Conservation (phyloP, 2,888 invertebrate species). For the Chouioia cunea region DNA sequence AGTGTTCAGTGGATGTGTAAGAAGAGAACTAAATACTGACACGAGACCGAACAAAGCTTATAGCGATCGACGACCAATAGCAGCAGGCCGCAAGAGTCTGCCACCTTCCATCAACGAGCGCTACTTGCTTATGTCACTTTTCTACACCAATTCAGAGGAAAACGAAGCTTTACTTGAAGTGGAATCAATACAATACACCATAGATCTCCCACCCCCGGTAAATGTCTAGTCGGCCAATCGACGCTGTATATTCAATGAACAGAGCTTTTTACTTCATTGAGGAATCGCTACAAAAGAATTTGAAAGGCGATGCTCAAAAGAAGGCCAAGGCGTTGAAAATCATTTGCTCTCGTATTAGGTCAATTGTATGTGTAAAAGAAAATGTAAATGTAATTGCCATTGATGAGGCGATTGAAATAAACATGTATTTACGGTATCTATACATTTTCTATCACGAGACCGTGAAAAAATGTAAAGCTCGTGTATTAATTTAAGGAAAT, state of each 20-base stretch:
- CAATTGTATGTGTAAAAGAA: constrained; percentile 1
- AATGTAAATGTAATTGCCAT: too few species aligned
- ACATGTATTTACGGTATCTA: too few species aligned
- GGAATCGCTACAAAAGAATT: constrained; percentile 26
- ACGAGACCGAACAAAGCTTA: constrained; percentile 57
- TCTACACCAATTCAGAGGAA: background rate
- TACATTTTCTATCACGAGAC: too few species aligned
- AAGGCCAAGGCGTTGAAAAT: constrained; percentile 37
- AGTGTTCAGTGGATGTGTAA: constrained; percentile 62
- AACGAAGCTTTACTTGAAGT: constrained; percentile 10
- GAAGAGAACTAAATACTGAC: constrained; percentile 62
- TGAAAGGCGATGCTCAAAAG: constrained; percentile 42
- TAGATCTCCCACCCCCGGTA: background rate
- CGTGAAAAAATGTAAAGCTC: too few species aligned
- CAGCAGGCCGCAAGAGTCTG: constrained; percentile 48
- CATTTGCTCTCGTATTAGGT: constrained; percentile 15
- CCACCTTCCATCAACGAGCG: constrained; percentile 50
- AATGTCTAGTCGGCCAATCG: background rate
- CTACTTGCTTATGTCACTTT: constrained; percentile 50
- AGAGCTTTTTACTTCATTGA: constrained; percentile 2
- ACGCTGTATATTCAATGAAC: too few species aligned
- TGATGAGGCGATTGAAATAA: too few species aligned
- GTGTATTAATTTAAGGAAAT: too few species aligned
- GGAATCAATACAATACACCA: constrained; percentile 26
- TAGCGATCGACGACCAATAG: constrained; percentile 58